Conservation (phyloP, 2,797 vertebrate genomes). For the Limosa lapponica region DNA sequence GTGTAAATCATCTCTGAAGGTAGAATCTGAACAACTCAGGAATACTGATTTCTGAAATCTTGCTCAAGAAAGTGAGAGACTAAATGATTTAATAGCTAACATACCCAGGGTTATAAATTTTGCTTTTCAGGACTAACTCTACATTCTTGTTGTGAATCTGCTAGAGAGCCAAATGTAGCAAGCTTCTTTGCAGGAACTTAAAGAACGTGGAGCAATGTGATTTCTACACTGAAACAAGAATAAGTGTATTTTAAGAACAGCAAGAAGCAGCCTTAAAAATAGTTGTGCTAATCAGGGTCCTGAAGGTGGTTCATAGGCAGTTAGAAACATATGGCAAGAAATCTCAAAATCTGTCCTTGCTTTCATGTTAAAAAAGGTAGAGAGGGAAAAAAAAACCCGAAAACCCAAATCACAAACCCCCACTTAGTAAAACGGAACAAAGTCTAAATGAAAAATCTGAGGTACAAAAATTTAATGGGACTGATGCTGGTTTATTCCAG, state of each 20-base stretch:
- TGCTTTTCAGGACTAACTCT: background rate
- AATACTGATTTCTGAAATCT: constrained; percentile 35
- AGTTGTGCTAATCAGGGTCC: background rate
- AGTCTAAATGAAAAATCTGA: background rate
- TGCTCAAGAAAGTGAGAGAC: background rate
- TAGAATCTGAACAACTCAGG: background rate
- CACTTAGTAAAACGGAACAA: background rate
- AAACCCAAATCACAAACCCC: background rate
- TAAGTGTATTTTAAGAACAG: background rate
- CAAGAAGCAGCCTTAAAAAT: constrained; percentile 13
- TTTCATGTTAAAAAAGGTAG: background rate
- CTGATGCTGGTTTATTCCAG: background rate
- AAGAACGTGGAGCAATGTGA: background rate
- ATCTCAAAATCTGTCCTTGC: background rate
- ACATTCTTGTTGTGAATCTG: background rate
- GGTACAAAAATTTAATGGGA: background rate
- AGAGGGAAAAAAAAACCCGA: background rate
- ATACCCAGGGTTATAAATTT: background rate
- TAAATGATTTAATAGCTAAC: constrained; percentile 6
- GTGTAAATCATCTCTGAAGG: constrained; percentile 11
- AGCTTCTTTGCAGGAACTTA: background rate
- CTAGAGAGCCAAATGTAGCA: background rate
- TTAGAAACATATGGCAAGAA: background rate
- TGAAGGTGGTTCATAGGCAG: background rate
- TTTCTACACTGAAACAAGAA: background rate